Conservation (phyloP, 2,888 invertebrate genomes). For the Galeruca laticollis region DNA sequence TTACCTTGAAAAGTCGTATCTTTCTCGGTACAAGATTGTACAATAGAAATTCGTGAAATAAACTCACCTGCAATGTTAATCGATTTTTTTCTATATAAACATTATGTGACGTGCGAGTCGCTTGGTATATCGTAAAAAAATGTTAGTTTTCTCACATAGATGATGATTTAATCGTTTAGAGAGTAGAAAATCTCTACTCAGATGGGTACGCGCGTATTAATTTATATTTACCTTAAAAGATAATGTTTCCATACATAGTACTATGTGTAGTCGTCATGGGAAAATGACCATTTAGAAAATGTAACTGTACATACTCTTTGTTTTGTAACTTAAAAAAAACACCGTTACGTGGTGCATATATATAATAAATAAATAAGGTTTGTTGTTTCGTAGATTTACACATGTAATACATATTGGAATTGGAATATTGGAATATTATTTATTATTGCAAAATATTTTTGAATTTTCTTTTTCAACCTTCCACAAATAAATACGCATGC, state of each 20-base stretch:
- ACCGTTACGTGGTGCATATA: too few relatives aligned
- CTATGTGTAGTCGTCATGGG: slow-evolving; percentile 26
- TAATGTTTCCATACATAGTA: slow-evolving; percentile 16
- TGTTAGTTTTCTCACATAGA: neutral
- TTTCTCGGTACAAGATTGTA: too few relatives aligned
- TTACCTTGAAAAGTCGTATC: too few relatives aligned
- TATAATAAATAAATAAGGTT: too few relatives aligned
- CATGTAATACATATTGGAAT: too few relatives aligned
- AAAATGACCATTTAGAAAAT: slow-evolving; percentile 21
- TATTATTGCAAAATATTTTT: too few relatives aligned
- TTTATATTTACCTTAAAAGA: slow-evolving; percentile 21
- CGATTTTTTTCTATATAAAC: neutral
- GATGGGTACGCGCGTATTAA: slow-evolving; percentile 15
- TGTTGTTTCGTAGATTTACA: too few relatives aligned
- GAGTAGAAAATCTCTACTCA: slow-evolving; percentile 1
- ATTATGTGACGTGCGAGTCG: neutral
- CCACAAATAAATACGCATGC: too few relatives aligned
- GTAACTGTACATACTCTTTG: slow-evolving; percentile 19
- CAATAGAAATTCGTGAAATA: too few relatives aligned
- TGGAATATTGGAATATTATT: too few relatives aligned
- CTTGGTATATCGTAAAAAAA: neutral
- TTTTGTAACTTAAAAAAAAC: slow-evolving; percentile 1
- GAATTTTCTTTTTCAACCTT: too few relatives aligned
- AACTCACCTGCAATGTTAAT: too few relatives aligned
- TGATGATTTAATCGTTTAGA: neutral